Evolutionary conservation across 2,888 invertebrate genomes (phyloP), one percentile per base, ranked within the genome.

Genomic region (Habrosyne pyritoides): DNA sequence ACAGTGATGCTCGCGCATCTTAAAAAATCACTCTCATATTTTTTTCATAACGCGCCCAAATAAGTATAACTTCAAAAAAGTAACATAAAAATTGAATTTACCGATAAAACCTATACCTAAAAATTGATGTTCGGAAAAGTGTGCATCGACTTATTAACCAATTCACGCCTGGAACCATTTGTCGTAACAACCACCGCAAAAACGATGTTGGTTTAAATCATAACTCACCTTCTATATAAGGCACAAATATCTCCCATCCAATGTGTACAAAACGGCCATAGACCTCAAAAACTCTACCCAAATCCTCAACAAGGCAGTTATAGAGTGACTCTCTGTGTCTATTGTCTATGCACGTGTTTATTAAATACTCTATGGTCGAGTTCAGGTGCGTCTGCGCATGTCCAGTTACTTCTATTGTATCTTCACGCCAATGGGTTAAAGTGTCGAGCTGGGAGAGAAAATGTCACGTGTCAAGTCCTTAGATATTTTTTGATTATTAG

Each of bases 181-280:
- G n/a, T n/a, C n/a, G n/a, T n/a, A n/a, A n/a, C n/a, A n/a, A 26
- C 30, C 10, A 12, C 21, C 14, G 46, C 36, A 26, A 49, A 50
- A 54, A 54, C 46, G 30, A 48, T 30, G 14, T 21, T 14, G 47
- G 8, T 33, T 24, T n/a, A 33, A n/a, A 33, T n/a, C 1, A 33
- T 36, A 18, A 58, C 55, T 56, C 61, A 86, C 87, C 81, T 52
- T 52, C 42, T 10, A 78, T 60, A 64, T 66, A 63, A 2, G 61
- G 61, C 26, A 75, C 66, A 21, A 86, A 79, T 0, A 69, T 61
- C 0, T 52, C 56, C 83, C 85, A 85, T 7, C 62, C 33, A 0
- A 86, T 54, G 0, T 51, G 59, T 0, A 77, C 55, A 2, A 56
- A 61, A 0, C 46, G 21, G 0, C 69, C 71, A 60, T 79, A 83